Evolutionary conservation across 2,888 invertebrate genomes (phyloP).

Genomic region (Himalopsyche japonica): DNA sequence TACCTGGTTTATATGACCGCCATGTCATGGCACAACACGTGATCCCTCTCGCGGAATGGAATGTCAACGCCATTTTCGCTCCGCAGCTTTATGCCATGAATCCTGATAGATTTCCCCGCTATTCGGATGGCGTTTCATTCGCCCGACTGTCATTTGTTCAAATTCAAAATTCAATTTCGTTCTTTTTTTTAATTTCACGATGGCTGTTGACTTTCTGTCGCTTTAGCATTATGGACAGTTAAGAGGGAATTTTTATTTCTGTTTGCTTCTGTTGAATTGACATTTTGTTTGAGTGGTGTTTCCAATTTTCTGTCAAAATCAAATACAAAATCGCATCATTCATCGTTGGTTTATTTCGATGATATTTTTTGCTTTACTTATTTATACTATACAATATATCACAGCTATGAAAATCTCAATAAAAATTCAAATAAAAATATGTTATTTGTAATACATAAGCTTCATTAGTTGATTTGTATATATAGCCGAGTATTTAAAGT

Average conservation of each 20-base stretch:
- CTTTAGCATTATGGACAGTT: background rate
- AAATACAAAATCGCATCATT: background rate
- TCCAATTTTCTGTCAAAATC: background rate
- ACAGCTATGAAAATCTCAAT: too few relatives aligned
- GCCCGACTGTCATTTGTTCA: slow-evolving; percentile 17
- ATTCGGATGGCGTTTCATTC: slow-evolving; percentile 9
- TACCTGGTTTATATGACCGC: slow-evolving; percentile 11
- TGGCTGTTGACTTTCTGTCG: slow-evolving; percentile 3
- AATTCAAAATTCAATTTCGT: slow-evolving; percentile 21
- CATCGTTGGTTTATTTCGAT: too few relatives aligned
- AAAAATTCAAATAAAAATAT: too few relatives aligned
- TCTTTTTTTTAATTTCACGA: background rate
- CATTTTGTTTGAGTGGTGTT: background rate
- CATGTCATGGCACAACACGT: slow-evolving; percentile 11
- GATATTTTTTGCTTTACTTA: too few relatives aligned
- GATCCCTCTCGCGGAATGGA: slow-evolving; percentile 19
- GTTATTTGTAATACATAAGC: too few relatives aligned
- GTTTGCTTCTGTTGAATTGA: background rate
- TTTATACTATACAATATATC: too few relatives aligned
- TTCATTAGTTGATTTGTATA: too few relatives aligned
- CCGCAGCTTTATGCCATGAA: slow-evolving; percentile 5
- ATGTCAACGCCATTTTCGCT: slow-evolving; percentile 11
- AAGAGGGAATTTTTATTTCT: background rate
- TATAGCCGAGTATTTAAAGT: too few relatives aligned
- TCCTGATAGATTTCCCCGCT: slow-evolving; percentile 11